Percentiles rank a stretch among this genome's conserved stretches.
These are phyloP conservation scores for Hemibagrus guttatus DNA, from an alignment of 2,797 vertebrate genomes.

Conservation along the genomic window DNA sequence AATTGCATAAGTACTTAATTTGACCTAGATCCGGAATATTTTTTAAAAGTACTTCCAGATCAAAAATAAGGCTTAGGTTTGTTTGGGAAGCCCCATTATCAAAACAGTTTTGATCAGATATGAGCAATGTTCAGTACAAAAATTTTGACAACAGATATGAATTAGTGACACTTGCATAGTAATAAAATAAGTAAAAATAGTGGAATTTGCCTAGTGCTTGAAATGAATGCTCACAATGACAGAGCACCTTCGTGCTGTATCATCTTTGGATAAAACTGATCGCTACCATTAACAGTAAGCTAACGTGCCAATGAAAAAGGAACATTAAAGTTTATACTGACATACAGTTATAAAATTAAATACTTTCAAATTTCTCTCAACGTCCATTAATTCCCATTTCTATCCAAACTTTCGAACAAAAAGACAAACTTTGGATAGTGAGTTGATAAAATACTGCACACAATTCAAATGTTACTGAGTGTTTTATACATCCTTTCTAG, in stretches of 20 bases:
- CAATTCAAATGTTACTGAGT: conserved; percentile 59
- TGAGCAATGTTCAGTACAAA: conserved; percentile 61
- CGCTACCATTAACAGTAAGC: conserved; percentile 71
- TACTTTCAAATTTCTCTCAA: conserved; percentile 63
- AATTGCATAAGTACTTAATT: conserved; percentile 45
- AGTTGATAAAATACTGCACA: conserved; percentile 74
- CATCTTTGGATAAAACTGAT: conserved; percentile 56
- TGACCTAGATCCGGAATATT: conserved; percentile 33
- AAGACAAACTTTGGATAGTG: conserved; percentile 68
- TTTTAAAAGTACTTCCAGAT: conserved; percentile 38
- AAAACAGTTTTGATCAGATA: conserved; percentile 53
- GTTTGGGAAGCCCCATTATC: conserved; percentile 61
- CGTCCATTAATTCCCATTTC: conserved; percentile 32
- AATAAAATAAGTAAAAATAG: conserved; percentile 69
- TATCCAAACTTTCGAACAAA: conserved; percentile 56
- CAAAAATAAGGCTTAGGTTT: conserved; percentile 56
- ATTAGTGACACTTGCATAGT: conserved; percentile 78
- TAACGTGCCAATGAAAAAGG: conserved; percentile 65
- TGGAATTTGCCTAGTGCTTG: conserved; percentile 26
- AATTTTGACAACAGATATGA: conserved; percentile 34
- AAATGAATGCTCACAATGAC: conserved; percentile 41
- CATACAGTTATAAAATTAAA: conserved; percentile 59
- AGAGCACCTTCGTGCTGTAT: conserved; percentile 49
- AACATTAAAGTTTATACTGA: conserved; percentile 44
- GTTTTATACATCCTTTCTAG: conserved; percentile 54